A percentile compares a stretch with the other conserved stretches of the same genome.
These are phyloP conservation scores for Wiebesia pumilae DNA, from an alignment of 1,140 invertebrate genomes.

Conservation along the genomic window DNA sequence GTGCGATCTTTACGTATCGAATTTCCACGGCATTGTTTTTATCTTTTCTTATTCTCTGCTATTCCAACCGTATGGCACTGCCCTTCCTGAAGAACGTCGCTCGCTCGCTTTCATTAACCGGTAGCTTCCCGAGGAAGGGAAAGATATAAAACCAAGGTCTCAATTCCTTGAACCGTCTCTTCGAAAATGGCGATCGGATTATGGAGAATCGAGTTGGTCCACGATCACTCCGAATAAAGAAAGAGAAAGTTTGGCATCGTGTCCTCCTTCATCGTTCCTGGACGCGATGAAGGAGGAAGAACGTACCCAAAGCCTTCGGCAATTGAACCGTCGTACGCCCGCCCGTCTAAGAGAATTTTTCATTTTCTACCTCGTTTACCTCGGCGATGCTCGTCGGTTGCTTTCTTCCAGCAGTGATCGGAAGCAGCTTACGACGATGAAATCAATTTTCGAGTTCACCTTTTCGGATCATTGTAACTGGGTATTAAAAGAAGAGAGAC, in stretches of 20 bases:
- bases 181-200: constrained; percentile 36
- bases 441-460: too few relatives aligned
- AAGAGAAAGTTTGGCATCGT: neutral
- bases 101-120: constrained; percentile 35
- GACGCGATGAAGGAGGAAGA: too few relatives aligned
- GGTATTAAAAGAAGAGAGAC: too few relatives aligned
- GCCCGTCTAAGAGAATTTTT: constrained; percentile 19
- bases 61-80: neutral
- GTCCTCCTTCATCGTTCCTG: neutral
- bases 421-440: neutral
- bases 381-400: neutral
- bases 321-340: neutral
- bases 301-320: neutral
- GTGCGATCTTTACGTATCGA: constrained; percentile 6
- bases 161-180: neutral
- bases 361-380: constrained; percentile 40
- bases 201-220: neutral
- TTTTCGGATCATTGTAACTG: neutral
- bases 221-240: constrained; percentile 10
- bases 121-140: constrained; percentile 26
- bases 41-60: neutral
- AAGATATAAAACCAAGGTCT: neutral
- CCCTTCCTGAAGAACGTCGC: neutral
- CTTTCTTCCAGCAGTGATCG: neutral
- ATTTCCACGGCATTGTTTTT: constrained; percentile 2